Percentiles rank a stretch among this genome's conserved stretches.
phyloP scores from a whole-genome alignment of 2,113 vertebrate species.

The Tonatia bakeri region DNA sequence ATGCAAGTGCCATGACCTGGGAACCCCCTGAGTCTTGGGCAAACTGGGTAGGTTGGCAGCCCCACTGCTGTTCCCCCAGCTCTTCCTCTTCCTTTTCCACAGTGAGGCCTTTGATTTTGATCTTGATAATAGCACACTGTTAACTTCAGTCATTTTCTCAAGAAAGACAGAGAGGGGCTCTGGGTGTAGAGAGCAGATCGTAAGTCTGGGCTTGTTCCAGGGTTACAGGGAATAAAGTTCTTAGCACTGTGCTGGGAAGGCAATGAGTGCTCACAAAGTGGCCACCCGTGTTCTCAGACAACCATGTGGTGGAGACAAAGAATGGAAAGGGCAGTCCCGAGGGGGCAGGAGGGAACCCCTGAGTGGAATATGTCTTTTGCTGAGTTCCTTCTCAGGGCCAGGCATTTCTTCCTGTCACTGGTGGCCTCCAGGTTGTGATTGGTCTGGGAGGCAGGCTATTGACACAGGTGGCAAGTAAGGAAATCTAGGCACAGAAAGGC shows the following conservation, averaged over 20 bases:
- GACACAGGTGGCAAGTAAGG: neutral
- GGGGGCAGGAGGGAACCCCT: fast-evolving
- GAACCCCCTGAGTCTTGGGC: neutral
- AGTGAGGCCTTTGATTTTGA: neutral
- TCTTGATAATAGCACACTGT: neutral
- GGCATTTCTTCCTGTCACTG: too few relatives aligned
- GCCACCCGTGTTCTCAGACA: neutral
- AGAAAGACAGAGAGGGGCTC: neutral
- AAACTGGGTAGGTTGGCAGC: neutral
- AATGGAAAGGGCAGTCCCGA: neutral
- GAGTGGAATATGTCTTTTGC: neutral
- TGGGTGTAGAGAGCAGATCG: neutral
- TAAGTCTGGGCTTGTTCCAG: fast-evolving
- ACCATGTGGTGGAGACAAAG: fast-evolving
- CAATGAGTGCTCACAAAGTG: fast-evolving
- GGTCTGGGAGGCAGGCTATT: neutral
- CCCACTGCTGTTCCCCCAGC: too few relatives aligned
- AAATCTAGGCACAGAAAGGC: neutral
- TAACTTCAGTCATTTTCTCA: neutral
- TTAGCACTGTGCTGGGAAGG: neutral
- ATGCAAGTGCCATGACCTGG: neutral
- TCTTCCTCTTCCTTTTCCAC: neutral
- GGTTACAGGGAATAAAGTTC: neutral
- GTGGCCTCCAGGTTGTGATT: too few relatives aligned
- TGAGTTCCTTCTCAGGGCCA: neutral